A percentile compares a stretch with the other conserved stretches of the same genome.
These are phyloP conservation scores for Geococcyx californianus DNA, from an alignment of 2,113 vertebrate species.

Conservation along the genomic window DNA sequence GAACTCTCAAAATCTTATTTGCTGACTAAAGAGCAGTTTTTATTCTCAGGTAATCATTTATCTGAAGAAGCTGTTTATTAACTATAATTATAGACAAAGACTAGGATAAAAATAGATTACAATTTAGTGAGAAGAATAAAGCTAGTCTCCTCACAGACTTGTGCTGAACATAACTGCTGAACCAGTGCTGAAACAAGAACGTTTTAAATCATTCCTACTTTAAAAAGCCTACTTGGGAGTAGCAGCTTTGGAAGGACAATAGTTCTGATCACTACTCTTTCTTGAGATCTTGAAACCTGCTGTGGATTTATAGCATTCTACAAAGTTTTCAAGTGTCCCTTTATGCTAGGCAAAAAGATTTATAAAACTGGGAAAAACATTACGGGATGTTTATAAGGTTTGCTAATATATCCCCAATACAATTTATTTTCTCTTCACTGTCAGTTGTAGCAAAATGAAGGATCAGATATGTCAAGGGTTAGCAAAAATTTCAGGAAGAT, in stretches of 20 bases:
- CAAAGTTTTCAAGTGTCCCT: background rate
- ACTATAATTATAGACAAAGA: background rate
- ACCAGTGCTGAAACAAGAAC: background rate
- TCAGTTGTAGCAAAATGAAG: background rate
- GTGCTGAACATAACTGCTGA: background rate
- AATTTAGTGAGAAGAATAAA: background rate
- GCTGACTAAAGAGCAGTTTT: slow-evolving; percentile 35
- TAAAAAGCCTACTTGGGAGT: background rate
- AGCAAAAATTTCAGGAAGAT: background rate
- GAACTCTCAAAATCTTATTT: background rate
- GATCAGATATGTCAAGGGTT: background rate
- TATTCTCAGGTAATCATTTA: slow-evolving; percentile 44
- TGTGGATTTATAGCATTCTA: background rate
- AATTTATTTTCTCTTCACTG: background rate
- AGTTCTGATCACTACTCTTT: background rate
- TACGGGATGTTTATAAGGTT: background rate
- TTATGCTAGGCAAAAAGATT: background rate
- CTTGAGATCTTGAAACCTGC: background rate
- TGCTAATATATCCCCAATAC: background rate
- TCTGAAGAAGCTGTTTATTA: slow-evolving; percentile 47
- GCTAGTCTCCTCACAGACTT: background rate
- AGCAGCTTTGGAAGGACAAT: background rate
- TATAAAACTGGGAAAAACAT: background rate
- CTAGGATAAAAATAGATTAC: background rate
- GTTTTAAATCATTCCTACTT: background rate